Conservation (phyloP, 2,888 invertebrate species). For the Tachina lurida region DNA sequence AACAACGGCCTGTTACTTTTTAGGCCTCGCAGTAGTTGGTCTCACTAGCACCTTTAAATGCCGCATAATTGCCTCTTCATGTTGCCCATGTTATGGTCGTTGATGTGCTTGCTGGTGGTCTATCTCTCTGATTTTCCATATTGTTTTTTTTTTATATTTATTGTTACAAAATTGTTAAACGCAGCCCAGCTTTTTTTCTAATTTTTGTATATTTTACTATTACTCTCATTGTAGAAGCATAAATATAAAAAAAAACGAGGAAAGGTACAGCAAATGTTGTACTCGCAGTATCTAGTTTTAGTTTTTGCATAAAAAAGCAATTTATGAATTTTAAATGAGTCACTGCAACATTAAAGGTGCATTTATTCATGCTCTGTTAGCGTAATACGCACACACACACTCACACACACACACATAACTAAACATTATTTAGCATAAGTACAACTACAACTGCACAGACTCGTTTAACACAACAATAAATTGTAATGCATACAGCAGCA, state of each 20-base stretch:
- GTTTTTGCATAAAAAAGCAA: slow-evolving; percentile 72
- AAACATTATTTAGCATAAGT: background rate
- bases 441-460: slow-evolving; percentile 14
- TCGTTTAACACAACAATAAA: slow-evolving; percentile 48
- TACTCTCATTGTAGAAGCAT: background rate
- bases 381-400: slow-evolving; percentile 11
- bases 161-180: slow-evolving; percentile 54
- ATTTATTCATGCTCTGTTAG: slow-evolving; percentile 69
- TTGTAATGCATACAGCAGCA: slow-evolving; percentile 41
- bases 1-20: background rate
- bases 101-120: slow-evolving; percentile 15
- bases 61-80: slow-evolving; percentile 22
- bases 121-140: slow-evolving; percentile 4
- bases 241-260: slow-evolving; percentile 8
- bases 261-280: slow-evolving; percentile 40
- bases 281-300: slow-evolving; percentile 54
- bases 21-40: slow-evolving; percentile 13
- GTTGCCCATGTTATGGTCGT: background rate
- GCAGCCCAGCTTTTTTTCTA: slow-evolving; percentile 28
- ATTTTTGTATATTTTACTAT: slow-evolving; percentile 17
- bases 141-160: slow-evolving; percentile 9
- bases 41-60: background rate
- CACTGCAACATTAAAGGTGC: slow-evolving; percentile 70
- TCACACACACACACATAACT: slow-evolving; percentile 26
- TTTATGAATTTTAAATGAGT: slow-evolving; percentile 73